Percentiles rank a stretch among this genome's conserved stretches.
phyloP scores from a whole-genome alignment of 2,113 vertebrate species.

The Takifugu bimaculatus region DNA sequence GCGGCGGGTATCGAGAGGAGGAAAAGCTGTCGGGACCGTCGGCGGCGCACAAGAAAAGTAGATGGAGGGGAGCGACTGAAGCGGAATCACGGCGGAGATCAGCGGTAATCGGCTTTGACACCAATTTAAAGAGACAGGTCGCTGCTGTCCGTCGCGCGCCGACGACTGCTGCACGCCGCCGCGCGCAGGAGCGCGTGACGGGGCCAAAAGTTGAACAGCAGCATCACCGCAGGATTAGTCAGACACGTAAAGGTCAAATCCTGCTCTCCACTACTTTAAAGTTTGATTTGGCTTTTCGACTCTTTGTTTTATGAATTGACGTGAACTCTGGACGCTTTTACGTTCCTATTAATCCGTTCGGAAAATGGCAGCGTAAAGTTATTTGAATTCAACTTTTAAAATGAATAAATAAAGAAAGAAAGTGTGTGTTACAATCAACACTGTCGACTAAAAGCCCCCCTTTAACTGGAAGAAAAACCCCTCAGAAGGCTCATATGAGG shows the following conservation, averaged over 20 bases:
- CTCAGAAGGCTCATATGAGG: no score
- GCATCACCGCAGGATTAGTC: not conserved
- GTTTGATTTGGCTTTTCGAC: no score
- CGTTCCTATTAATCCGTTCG: no score
- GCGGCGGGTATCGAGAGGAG: not conserved
- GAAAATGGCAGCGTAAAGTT: no score
- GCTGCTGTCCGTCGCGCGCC: slow-evolving; percentile 10
- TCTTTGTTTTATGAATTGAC: no score
- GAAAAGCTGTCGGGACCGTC: not conserved
- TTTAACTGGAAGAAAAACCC: no score
- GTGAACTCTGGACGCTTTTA: no score
- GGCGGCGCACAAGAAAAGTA: slow-evolving; percentile 41
- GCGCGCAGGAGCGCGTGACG: slow-evolving; percentile 11
- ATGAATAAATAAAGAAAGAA: no score
- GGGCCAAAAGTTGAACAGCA: not conserved
- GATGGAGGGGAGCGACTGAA: slow-evolving; percentile 72
- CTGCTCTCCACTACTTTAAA: not conserved
- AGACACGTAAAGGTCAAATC: not conserved
- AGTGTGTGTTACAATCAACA: no score
- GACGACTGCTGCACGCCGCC: not conserved
- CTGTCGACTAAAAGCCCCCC: no score
- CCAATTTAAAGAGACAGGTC: slow-evolving; percentile 81
- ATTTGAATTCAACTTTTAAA: no score
- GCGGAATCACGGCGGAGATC: slow-evolving; percentile 80
- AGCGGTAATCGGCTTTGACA: slow-evolving; percentile 85